Base-by-base conservation (phyloP, 2,888 invertebrate species). In the Leptopilina myrica region DNA sequence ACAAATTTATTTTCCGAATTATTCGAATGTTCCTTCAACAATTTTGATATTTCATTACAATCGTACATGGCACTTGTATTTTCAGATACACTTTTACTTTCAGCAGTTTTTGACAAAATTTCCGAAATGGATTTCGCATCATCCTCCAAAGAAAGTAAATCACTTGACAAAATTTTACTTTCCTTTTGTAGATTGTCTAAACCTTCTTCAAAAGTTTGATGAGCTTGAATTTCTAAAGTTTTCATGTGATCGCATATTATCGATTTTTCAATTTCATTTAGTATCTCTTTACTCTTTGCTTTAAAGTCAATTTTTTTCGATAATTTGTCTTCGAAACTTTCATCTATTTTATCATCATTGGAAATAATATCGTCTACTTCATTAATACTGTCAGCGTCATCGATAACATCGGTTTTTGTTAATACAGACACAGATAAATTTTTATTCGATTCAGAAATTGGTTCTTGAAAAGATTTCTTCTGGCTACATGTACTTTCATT, bases 221-320 rank as follows among this genome's bases (percentile, higher is more conserved):
- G 79, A 0, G 83, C 78, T 40, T 82, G 79, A 12, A 79, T 79
- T n/a, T 78, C 76, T 67, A 77, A 64, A n/a, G 81, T 81, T 78
- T 88, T 88, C 46, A 85, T 82, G 43, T 86, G 88, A 49, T 90
- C 89, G 1, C 88, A 89, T 64, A 89, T 87, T 69, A 90, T 88
- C 0, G 91, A 90, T 78, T 89, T 90, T 75, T 91, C 91, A 20
- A 90, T 88, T 78, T 88, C 88, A 76, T 88, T 90, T 5, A 89
- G 81, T 59, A 91, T 89, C 67, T 90, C 88, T 73, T 88, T 87
- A 80, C 89, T 89, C 49, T 87, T 88, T 9, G 88, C 88, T 81
- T 88, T 86, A n/a, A 86, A 88, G 81, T 91, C 89, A 9, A 90
- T 87, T 79, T 89, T 86, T 64, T 78, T 67, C 11, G 49, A 49